Evolutionary conservation across 2,888 invertebrate genomes (phyloP).

Genomic region (Pardosa pseudoannulata): DNA sequence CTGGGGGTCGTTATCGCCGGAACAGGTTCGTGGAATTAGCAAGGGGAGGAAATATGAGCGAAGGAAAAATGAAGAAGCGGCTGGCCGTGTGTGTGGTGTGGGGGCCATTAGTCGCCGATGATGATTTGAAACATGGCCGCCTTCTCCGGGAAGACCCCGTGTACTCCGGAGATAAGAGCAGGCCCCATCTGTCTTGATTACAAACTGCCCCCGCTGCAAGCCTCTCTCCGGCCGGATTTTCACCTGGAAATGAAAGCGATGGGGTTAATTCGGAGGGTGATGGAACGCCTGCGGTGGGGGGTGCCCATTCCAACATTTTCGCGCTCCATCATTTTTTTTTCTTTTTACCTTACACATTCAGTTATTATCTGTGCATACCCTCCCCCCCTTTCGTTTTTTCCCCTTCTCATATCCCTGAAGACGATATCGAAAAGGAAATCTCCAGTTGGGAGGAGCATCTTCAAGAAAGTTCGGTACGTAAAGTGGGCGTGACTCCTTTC

Average conservation of each 20-base stretch:
- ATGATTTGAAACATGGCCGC: conserved; percentile 72
- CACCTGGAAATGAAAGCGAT: conserved; percentile 41
- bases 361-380: too few relatives aligned
- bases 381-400: too few relatives aligned
- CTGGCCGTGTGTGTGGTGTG: conserved; percentile 4
- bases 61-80: conserved; percentile 33
- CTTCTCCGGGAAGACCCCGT: conserved; percentile 56
- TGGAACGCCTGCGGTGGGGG: not conserved
- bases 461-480: too few relatives aligned
- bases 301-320: too few relatives aligned
- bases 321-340: too few relatives aligned
- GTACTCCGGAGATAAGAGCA: conserved; percentile 65
- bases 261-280: conserved; percentile 56
- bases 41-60: conserved; percentile 20
- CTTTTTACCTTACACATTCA: too few relatives aligned
- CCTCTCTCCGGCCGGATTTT: conserved; percentile 6
- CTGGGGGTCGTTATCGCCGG: conserved; percentile 47
- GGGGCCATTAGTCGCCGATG: conserved; percentile 70
- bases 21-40: conserved; percentile 69
- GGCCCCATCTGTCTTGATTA: conserved; percentile 72
- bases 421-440: too few relatives aligned
- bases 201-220: conserved; percentile 37
- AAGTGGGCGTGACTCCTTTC: too few relatives aligned
- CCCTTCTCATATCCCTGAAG: too few relatives aligned
- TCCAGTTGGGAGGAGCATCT: too few relatives aligned